phyloP scores from a whole-genome alignment of 2,888 invertebrate species.

The Phalangium opilio region DNA sequence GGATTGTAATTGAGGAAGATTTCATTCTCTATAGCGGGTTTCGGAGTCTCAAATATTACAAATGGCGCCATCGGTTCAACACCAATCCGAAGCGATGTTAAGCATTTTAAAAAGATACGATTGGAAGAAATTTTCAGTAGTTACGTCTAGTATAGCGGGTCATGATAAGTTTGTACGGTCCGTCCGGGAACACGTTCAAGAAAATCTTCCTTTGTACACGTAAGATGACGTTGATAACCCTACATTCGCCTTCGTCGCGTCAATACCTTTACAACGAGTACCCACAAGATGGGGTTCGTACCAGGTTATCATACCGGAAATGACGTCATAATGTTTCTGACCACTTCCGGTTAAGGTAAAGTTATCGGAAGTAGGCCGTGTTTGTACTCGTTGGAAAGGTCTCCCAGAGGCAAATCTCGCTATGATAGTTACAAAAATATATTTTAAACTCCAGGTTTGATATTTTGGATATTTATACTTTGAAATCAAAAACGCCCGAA shows the following conservation, averaged over 20 bases:
- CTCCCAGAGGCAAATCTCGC: too few species aligned
- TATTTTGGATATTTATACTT: slow-evolving; percentile 51
- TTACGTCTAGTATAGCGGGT: slow-evolving; percentile 54
- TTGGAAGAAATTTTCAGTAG: slow-evolving; percentile 31
- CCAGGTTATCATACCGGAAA: too few species aligned
- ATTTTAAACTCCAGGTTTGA: slow-evolving; percentile 45
- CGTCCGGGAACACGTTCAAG: slow-evolving; percentile 64
- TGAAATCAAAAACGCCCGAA: slow-evolving; percentile 18
- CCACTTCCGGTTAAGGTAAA: too few species aligned
- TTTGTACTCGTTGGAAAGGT: too few species aligned
- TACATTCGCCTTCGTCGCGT: too few species aligned
- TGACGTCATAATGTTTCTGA: too few species aligned
- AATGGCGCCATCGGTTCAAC: slow-evolving; percentile 88
- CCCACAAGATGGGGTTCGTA: too few species aligned
- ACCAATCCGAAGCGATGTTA: slow-evolving; percentile 91
- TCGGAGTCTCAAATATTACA: slow-evolving; percentile 75
- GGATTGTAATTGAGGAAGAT: too few species aligned
- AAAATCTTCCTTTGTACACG: background rate
- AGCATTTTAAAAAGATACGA: slow-evolving; percentile 65
- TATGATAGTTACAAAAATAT: too few species aligned
- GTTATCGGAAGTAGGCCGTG: too few species aligned
- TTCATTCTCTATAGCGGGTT: slow-evolving; percentile 24
- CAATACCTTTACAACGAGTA: too few species aligned
- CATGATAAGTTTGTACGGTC: slow-evolving; percentile 92
- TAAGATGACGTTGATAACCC: too few species aligned